Evolutionary conservation across 2,797 vertebrate genomes (phyloP).

Genomic region (Nannoperca australis): DNA sequence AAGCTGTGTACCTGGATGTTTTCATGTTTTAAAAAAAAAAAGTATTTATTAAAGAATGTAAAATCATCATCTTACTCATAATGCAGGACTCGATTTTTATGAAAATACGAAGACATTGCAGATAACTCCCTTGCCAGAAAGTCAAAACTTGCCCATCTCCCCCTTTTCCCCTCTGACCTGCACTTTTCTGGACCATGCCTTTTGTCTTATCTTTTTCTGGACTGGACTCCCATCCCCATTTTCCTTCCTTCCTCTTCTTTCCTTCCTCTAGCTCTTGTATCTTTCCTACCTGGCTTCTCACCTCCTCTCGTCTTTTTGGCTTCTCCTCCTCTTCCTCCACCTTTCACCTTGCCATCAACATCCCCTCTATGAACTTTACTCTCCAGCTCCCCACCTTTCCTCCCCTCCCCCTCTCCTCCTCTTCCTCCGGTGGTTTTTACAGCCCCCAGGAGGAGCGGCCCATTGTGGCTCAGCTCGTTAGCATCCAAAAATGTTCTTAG

Average conservation of each 20-base stretch:
- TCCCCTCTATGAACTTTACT: constrained; percentile 70
- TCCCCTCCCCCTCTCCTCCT: constrained; percentile 69
- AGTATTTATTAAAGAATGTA: constrained; percentile 23
- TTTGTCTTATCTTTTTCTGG: constrained; percentile 60
- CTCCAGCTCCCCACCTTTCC: constrained; percentile 62
- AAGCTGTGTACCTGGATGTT: constrained; percentile 36
- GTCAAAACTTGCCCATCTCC: not conserved
- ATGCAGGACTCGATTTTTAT: not conserved
- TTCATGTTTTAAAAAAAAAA: constrained; percentile 1
- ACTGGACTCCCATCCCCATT: constrained; percentile 21
- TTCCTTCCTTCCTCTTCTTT: constrained; percentile 51
- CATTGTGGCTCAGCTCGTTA: constrained; percentile 79
- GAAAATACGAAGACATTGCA: constrained; percentile 12
- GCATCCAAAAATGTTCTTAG: constrained; percentile 76
- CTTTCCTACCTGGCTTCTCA: constrained; percentile 67
- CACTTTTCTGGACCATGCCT: constrained; percentile 39
- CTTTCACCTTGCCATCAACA: constrained; percentile 71
- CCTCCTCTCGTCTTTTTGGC: constrained; percentile 59
- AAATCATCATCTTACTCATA: not conserved
- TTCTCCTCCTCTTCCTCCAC: constrained; percentile 64
- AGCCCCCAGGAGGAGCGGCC: constrained; percentile 75
- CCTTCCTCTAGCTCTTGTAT: constrained; percentile 40
- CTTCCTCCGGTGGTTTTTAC: constrained; percentile 79
- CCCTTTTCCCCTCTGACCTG: constrained; percentile 41
- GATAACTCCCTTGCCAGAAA: constrained; percentile 30